Evolutionary conservation across 2,797 vertebrate species (phyloP), one percentile per base, ranked within the genome.

Genomic region (Myiotriccus ornatus): DNA sequence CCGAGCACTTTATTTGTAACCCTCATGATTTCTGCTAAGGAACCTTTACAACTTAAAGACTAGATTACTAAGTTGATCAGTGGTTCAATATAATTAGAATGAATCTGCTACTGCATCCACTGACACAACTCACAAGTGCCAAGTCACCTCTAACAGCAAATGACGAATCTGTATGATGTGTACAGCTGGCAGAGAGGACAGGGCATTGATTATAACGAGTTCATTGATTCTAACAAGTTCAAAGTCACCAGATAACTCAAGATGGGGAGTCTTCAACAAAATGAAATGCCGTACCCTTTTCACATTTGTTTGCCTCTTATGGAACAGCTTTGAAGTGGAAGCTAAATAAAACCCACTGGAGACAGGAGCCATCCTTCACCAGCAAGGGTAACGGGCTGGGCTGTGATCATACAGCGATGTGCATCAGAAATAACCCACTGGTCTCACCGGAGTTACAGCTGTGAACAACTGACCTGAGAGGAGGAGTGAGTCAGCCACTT

Each of bases 401-500:
- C 67, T 65, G 57, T 82, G 80, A 74, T 68, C 4, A 5, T 13
- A 65, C 73, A 87, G 82, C 77, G 37, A 25, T 10, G 41, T 25
- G 27, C 78, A 78, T 83, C 84, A 85, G 87, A 97, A 97, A 94
- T 90, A 95, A 84, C 91, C 89, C 47, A 44, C 39, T 30, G 67
- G 77, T 94, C 91, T 93, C 93, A 76, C 82, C 1, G 68, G 90
- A 92, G 43, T 87, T 94, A 53, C 78, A 94, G 68, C 84, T 95
- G 81, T 55, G 81, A 89, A 44, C 71, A 85, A 8, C 53, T 92
- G 94, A 93, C 92, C 87, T 59, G 89, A 89, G 89, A 89, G 70
- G 59, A 87, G 68, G 47, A 87, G 64, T 95, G 92, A 96, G 71
- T 95, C 92, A 96, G 84, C 87, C 84, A 71, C 81, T 92, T 64